These are phyloP conservation scores for Meloidogyne floridensis DNA, from an alignment of 1,140 invertebrate species.

Conservation along the genomic window DNA sequence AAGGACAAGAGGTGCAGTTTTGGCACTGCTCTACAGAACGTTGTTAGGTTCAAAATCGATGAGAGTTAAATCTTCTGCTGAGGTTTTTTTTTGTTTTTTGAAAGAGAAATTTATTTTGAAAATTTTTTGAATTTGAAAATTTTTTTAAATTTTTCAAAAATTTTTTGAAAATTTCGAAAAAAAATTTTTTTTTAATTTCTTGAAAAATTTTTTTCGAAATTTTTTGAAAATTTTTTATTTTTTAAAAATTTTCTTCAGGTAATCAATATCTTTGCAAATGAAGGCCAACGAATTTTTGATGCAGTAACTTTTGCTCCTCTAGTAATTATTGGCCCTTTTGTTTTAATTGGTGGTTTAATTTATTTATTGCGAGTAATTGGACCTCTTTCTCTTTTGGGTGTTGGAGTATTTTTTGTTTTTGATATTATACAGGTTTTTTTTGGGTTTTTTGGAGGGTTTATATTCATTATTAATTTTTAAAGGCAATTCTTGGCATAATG, in stretches of 20 bases:
- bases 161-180: conserved; percentile 8
- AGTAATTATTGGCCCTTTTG: conserved; percentile 73
- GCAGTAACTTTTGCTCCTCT: conserved; percentile 72
- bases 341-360: conserved; percentile 70
- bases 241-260: conserved; percentile 68
- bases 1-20: conserved; percentile 71
- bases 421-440: conserved; percentile 73
- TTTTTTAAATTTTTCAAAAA: conserved; percentile 3
- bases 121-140: conserved; percentile 11
- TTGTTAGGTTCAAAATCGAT: conserved; percentile 71
- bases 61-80: conserved; percentile 71
- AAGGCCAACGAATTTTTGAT: conserved; percentile 74
- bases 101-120: background rate
- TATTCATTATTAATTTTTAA: conserved; percentile 61
- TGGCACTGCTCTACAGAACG: conserved; percentile 73
- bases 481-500: conserved; percentile 67
- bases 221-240: background rate
- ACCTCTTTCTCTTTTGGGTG: conserved; percentile 72
- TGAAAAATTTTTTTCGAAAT: background rate
- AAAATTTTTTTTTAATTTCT: too few species aligned
- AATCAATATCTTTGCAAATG: conserved; percentile 75
- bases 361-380: conserved; percentile 74
- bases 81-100: conserved; percentile 67
- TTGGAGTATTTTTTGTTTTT: conserved; percentile 73
- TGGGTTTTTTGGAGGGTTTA: conserved; percentile 21